Conservation (phyloP, 2,888 invertebrate species). For the Auanema freiburgensis region DNA sequence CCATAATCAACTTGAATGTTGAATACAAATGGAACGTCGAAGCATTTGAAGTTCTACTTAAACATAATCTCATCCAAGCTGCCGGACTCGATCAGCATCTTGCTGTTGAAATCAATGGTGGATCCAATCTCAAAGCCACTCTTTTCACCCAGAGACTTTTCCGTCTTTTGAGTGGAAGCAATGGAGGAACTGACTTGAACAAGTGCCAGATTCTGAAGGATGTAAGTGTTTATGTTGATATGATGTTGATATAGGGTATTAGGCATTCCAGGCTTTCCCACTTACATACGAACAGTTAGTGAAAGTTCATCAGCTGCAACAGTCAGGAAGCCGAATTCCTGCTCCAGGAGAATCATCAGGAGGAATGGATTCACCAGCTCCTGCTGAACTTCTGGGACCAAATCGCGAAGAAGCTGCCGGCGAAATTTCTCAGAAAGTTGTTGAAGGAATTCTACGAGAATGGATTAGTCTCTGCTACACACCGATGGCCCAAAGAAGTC, state of each 20-base stretch:
- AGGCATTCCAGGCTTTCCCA: conserved; percentile 27
- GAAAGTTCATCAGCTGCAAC: conserved; percentile 35
- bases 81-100: conserved; percentile 81
- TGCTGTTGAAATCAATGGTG: conserved; percentile 88
- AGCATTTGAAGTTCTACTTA: conserved; percentile 83
- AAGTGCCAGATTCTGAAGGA: conserved; percentile 26
- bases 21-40: conserved; percentile 69
- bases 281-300: conserved; percentile 40
- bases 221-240: neutral
- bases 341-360: conserved; percentile 9
- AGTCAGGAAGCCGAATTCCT: conserved; percentile 10
- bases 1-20: conserved; percentile 39
- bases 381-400: neutral
- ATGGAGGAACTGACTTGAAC: conserved; percentile 4
- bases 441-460: conserved; percentile 87
- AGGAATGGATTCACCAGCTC: conserved; percentile 15
- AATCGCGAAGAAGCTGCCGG: neutral
- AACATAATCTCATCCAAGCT: conserved; percentile 77
- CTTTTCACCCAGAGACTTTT: conserved; percentile 79
- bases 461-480: conserved; percentile 91
- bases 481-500: conserved; percentile 52
- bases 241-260: conserved; percentile 3
- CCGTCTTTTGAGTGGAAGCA: conserved; percentile 28
- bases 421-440: conserved; percentile 19
- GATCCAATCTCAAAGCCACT: conserved; percentile 74